phyloP scores from a whole-genome alignment of 2,797 vertebrate species.

The Anguilla marmorata region DNA sequence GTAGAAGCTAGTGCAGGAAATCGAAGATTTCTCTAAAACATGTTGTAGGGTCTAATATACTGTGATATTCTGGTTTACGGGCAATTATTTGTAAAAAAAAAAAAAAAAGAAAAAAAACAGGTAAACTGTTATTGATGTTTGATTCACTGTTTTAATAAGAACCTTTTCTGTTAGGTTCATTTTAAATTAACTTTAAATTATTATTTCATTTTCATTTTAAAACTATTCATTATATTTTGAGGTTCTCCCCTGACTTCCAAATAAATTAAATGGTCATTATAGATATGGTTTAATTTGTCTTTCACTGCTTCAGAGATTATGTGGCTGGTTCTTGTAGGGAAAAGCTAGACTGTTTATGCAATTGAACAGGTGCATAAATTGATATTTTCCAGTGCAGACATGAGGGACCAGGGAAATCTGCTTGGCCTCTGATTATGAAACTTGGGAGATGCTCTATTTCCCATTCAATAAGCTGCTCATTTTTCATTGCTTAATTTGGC shows the following conservation, averaged over 20 bases:
- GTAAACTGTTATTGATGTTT: background rate
- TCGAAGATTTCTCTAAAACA: background rate
- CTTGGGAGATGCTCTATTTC: slow-evolving; percentile 17
- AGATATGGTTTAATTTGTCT: background rate
- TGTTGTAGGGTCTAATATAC: background rate
- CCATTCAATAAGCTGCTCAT: slow-evolving; percentile 33
- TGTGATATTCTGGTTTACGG: too few species aligned
- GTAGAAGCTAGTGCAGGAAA: background rate
- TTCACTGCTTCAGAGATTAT: background rate
- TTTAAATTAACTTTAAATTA: too few species aligned
- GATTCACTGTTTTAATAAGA: background rate
- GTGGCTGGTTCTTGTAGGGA: background rate
- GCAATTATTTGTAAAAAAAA: too few species aligned
- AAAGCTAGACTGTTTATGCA: slow-evolving; percentile 1
- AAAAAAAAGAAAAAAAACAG: background rate
- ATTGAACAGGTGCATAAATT: background rate
- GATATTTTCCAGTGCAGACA: background rate
- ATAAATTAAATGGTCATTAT: background rate
- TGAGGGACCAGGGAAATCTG: background rate
- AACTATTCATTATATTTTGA: background rate
- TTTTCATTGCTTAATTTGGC: slow-evolving; percentile 33
- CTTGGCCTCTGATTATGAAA: slow-evolving; percentile 14
- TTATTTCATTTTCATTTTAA: background rate
- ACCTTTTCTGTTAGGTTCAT: background rate
- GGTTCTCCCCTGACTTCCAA: background rate